Conservation (phyloP, 2,797 vertebrate genomes). For the Novumbra hubbsi region DNA sequence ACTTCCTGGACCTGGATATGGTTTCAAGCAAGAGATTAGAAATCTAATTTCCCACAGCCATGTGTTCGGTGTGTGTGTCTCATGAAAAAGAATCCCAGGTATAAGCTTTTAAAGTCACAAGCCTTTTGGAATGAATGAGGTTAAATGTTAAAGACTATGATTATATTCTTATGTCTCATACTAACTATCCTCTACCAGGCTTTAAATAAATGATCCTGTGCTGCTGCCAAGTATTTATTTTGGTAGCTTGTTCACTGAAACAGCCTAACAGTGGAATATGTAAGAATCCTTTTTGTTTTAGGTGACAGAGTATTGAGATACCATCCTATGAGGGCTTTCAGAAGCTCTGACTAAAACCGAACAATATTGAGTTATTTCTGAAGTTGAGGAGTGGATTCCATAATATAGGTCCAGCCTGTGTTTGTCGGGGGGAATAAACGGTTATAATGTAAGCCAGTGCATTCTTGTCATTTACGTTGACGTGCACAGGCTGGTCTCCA, state of each 20-base stretch:
- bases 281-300: not conserved
- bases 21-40: not conserved
- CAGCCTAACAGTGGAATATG: not conserved
- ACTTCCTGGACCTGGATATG: not conserved
- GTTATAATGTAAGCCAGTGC: no score
- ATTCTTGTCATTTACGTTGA: no score
- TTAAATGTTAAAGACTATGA: slow-evolving; percentile 31
- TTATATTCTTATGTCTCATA: not conserved
- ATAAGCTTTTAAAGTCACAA: not conserved
- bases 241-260: not conserved
- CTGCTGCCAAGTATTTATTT: not conserved
- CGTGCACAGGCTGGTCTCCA: no score
- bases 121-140: not conserved
- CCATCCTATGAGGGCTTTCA: not conserved
- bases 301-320: not conserved
- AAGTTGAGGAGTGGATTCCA: not conserved
- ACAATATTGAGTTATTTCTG: not conserved
- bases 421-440: no score
- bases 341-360: not conserved
- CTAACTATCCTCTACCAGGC: slow-evolving; percentile 35
- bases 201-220: slow-evolving; percentile 15
- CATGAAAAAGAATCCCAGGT: not conserved
- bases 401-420: no score
- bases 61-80: not conserved
- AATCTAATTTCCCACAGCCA: not conserved